A percentile compares a stretch with the other conserved stretches of the same genome.
phyloP scores from a whole-genome alignment of 1,140 invertebrate species.

The Microplitis demolitor region DNA sequence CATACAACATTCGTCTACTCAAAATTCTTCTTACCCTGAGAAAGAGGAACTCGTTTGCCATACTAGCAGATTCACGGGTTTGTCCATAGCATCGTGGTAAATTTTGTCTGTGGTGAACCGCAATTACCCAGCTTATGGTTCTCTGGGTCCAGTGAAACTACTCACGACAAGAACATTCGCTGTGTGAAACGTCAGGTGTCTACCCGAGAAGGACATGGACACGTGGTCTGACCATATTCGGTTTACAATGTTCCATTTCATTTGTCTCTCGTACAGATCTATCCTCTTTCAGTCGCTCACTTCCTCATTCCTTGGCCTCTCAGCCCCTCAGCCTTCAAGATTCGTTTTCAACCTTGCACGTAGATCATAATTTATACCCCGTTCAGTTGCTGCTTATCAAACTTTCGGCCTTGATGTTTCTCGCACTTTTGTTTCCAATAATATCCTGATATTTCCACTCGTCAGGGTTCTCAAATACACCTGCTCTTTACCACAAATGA shows the following conservation, averaged over 20 bases:
- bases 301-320: too few relatives aligned
- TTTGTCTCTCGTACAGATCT: too few relatives aligned
- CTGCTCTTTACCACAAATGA: conserved; percentile 15
- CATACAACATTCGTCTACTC: background rate
- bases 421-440: conserved; percentile 17
- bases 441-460: conserved; percentile 8
- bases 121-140: conserved; percentile 52
- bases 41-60: background rate
- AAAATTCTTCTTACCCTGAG: background rate
- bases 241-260: background rate
- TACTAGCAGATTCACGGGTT: background rate
- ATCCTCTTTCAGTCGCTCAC: too few relatives aligned
- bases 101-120: conserved; percentile 51
- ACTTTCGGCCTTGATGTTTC: background rate
- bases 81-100: background rate
- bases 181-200: conserved; percentile 48
- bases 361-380: too few relatives aligned
- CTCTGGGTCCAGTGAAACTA: conserved; percentile 22
- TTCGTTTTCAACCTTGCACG: too few relatives aligned
- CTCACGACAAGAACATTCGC: conserved; percentile 42
- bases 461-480: conserved; percentile 7
- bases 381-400: background rate
- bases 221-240: conserved; percentile 10
- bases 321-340: too few relatives aligned
- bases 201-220: conserved; percentile 2